A percentile compares a stretch with the other conserved stretches of the same genome.
phyloP scores from a whole-genome alignment of 2,113 vertebrate genomes.

The Tympanuchus pallidicinctus region DNA sequence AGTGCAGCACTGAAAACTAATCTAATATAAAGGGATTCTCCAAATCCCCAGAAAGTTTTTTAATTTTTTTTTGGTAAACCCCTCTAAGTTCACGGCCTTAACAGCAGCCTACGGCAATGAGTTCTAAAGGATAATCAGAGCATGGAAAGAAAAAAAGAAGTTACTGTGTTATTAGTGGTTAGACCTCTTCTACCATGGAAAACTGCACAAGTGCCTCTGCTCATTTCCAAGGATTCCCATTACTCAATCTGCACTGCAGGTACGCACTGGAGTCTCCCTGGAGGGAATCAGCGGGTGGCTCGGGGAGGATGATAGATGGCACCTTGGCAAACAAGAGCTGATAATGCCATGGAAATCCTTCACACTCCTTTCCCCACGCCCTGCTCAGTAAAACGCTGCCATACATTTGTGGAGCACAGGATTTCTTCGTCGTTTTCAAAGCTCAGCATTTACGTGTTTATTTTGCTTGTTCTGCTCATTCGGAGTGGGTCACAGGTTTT shows the following conservation, averaged over 20 bases:
- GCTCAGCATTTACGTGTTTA: background rate
- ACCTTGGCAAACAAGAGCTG: background rate
- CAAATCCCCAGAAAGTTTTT: constrained; percentile 11
- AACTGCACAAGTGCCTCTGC: background rate
- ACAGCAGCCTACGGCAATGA: background rate
- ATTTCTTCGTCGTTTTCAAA: background rate
- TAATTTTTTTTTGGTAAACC: background rate
- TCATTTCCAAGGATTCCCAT: constrained; percentile 34
- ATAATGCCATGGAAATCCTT: background rate
- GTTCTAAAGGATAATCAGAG: background rate
- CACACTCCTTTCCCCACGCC: background rate
- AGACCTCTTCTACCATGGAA: background rate
- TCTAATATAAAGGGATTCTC: constrained; percentile 34
- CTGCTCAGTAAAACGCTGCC: background rate
- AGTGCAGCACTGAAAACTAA: background rate
- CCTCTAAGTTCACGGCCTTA: constrained; percentile 36
- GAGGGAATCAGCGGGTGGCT: background rate
- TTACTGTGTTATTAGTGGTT: constrained; percentile 10
- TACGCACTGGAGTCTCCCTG: background rate
- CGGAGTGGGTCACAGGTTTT: background rate
- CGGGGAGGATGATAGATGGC: background rate
- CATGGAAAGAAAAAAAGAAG: background rate
- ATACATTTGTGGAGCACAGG: fast-evolving
- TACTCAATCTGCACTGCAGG: constrained; percentile 3
- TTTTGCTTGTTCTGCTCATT: background rate